Conservation (phyloP, 1,140 invertebrate species). For the Drosophila ohnishii region DNA sequence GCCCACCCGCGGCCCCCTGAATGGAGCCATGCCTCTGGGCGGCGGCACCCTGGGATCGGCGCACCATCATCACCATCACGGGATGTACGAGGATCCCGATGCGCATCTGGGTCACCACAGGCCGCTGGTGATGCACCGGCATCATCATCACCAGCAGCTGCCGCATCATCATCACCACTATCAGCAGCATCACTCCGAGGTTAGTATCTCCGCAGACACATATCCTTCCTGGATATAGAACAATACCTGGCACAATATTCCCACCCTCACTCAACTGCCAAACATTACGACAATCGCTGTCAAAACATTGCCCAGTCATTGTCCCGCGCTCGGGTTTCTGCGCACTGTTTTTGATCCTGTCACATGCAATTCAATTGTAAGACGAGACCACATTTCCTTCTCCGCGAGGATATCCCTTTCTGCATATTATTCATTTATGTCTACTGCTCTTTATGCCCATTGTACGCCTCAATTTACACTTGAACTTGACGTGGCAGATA, state of each 20-base stretch:
- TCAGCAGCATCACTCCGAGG: slow-evolving; percentile 81
- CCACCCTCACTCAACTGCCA: slow-evolving; percentile 9
- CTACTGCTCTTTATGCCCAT: slow-evolving; percentile 56
- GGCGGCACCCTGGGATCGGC: slow-evolving; percentile 44
- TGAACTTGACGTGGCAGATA: slow-evolving; percentile 55
- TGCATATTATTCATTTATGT: slow-evolving; percentile 55
- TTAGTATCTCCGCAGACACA: slow-evolving; percentile 54
- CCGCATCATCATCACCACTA: slow-evolving; percentile 67
- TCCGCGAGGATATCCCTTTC: slow-evolving; percentile 47
- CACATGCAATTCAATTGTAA: slow-evolving; percentile 67
- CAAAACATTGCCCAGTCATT: slow-evolving; percentile 74
- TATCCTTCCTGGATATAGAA: neutral
- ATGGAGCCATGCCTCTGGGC: slow-evolving; percentile 76
- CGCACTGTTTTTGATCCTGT: slow-evolving; percentile 41
- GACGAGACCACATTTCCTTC: slow-evolving; percentile 68
- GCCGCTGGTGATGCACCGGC: slow-evolving; percentile 80
- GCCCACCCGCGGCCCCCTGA: slow-evolving; percentile 85
- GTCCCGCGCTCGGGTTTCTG: slow-evolving; percentile 42
- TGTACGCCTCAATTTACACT: slow-evolving; percentile 67
- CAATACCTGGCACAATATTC: neutral
- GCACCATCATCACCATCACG: slow-evolving; percentile 77
- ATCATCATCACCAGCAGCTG: slow-evolving; percentile 82
- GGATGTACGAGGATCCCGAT: slow-evolving; percentile 86
- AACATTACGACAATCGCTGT: slow-evolving; percentile 77
- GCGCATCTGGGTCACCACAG: slow-evolving; percentile 79